These are phyloP conservation scores for Benthochromis sp. DNA, from an alignment of 2,113 vertebrate genomes.

Conservation along the genomic window DNA sequence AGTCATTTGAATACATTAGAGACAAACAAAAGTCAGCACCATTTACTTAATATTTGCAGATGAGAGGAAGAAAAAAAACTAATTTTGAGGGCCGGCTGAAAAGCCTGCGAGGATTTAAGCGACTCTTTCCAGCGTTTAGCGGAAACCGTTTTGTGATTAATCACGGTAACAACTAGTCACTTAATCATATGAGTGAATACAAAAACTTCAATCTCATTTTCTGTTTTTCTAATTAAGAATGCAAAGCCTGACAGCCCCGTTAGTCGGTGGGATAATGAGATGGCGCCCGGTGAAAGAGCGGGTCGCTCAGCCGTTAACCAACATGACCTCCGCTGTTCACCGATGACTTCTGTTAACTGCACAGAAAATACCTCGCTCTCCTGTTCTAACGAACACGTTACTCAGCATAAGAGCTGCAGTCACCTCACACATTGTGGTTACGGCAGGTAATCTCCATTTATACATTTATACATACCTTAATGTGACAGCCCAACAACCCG, in stretches of 20 bases:
- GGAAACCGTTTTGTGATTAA: constrained; percentile 16
- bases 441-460: background rate
- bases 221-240: constrained; percentile 2
- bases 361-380: background rate
- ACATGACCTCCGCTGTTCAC: background rate
- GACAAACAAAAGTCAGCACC: background rate
- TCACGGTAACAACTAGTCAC: constrained; percentile 5
- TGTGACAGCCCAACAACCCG: background rate
- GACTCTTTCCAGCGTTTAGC: background rate
- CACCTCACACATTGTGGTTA: background rate
- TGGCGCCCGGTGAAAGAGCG: background rate
- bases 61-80: background rate
- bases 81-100: background rate
- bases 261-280: background rate
- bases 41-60: background rate
- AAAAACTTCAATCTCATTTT: background rate
- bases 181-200: background rate
- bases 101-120: background rate
- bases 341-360: background rate
- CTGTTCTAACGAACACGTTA: background rate
- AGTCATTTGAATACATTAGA: constrained; percentile 22
- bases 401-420: background rate
- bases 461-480: background rate
- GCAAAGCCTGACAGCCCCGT: background rate
- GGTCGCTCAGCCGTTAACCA: background rate